These are phyloP conservation scores for Sycophila texana DNA, from an alignment of 2,888 invertebrate species.

Conservation along the genomic window DNA sequence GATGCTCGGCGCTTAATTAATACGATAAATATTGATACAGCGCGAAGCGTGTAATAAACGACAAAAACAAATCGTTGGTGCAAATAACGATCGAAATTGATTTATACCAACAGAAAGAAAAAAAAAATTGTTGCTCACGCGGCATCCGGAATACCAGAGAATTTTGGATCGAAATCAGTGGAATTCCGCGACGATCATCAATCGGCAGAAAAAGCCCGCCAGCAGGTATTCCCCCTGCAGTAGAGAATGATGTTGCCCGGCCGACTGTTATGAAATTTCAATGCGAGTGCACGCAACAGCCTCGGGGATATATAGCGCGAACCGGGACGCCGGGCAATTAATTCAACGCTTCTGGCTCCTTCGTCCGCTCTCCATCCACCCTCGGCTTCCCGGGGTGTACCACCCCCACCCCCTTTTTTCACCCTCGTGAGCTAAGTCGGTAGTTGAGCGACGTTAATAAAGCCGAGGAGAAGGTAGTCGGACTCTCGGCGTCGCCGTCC, in stretches of 20 bases:
- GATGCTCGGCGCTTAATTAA: no score
- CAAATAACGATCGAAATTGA: no score
- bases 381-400: no score
- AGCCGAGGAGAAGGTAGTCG: constrained; percentile 21
- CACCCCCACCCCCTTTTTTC: not conserved
- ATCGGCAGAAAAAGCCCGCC: no score
- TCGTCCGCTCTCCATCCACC: not conserved
- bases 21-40: no score
- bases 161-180: no score
- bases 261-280: not conserved
- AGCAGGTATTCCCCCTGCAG: not conserved
- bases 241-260: constrained; percentile 1
- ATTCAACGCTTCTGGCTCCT: constrained; percentile 36
- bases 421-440: constrained; percentile 31
- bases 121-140: no score
- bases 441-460: constrained; percentile 51
- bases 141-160: no score
- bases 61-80: no score
- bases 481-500: constrained; percentile 23
- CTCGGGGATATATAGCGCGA: not conserved
- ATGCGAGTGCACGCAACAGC: not conserved
- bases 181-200: no score
- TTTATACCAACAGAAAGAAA: no score
- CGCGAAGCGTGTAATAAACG: no score
- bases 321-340: constrained; percentile 17